Evolutionary conservation across 2,797 vertebrate species (phyloP).

Genomic region (Psittacula echo): DNA sequence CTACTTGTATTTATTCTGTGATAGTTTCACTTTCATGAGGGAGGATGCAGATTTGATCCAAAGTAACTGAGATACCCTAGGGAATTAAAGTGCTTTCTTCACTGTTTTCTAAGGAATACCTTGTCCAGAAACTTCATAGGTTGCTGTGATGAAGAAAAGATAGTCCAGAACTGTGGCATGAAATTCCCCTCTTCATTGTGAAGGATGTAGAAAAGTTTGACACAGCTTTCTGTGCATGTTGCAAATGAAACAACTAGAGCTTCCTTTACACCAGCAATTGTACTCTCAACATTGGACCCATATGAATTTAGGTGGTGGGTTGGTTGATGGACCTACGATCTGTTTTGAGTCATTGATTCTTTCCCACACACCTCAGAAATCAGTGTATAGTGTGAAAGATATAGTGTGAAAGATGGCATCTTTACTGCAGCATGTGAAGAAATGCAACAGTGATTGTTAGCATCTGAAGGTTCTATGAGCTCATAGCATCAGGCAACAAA

Average conservation of each 20-base stretch:
- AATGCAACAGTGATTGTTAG: background rate
- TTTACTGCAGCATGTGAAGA: background rate
- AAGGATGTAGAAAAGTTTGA: background rate
- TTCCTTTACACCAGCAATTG: background rate
- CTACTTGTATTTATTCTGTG: background rate
- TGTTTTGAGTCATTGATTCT: background rate
- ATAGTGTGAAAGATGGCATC: background rate
- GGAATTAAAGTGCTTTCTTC: background rate
- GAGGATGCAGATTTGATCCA: background rate
- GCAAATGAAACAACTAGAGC: background rate
- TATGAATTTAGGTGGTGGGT: background rate
- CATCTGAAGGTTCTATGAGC: background rate
- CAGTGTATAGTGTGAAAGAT: background rate
- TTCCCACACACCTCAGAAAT: background rate
- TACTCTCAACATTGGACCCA: background rate
- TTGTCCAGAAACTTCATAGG: background rate
- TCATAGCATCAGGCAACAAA: background rate
- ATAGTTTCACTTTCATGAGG: background rate
- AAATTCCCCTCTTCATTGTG: background rate
- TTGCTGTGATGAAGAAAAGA: background rate
- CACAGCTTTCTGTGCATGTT: background rate
- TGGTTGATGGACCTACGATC: background rate
- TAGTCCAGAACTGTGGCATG: background rate
- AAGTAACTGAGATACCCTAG: background rate
- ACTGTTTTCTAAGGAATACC: background rate